Evolutionary conservation across 53 echinoderm and acorn worm species (phyloP), one percentile per base, ranked within the genome.

Genomic region (Patiria pectinifera): DNA sequence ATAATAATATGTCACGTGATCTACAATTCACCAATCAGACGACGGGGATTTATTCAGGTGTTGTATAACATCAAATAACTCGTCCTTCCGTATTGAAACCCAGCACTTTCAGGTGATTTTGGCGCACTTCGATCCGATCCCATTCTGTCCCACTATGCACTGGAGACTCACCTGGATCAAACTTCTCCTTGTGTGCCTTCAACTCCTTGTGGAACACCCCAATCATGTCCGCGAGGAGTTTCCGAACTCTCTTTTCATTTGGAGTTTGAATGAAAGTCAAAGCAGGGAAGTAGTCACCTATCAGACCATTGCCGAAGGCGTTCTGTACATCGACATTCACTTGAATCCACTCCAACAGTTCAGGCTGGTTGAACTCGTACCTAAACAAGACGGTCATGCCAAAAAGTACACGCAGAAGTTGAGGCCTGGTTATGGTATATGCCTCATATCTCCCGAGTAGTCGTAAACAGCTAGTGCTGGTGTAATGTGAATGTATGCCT

Each of bases 101-200:
- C 35, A 35, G 35, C 35, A 35, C 0, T 35, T 35, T 69, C 19
- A 43, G 59, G 8, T n/a, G 4, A 18, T 44, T 13, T 19, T 45
- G 24, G 15, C 4, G 66, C 3, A 26, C 43, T 11, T 19, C 44
- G 11, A 76, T 18, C 23, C 6, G 45, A 78, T 58, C n/a, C 16
- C 35, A 69, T 79, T 21, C 43, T 84, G 60, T 84, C 62, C 7
- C 3, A 23, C 3, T 11, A 45, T 16, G 3, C 8, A 25, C 85
- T 11, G 4, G 13, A 45, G 0, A 14, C 69, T 82, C 78, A 94
- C 95, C 93, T 89, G 84, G 88, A 60, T 95, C 89, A 48, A 94
- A 94, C 26, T 62, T 90, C 7, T 84, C 86, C 11, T 82, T 79
- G 61, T 95, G 95, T 8, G 44, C 59, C 59, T 92, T 72, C 16